These are phyloP conservation scores for Marisa cornuarietis DNA, from an alignment of 1,140 invertebrate species.

Conservation along the genomic window DNA sequence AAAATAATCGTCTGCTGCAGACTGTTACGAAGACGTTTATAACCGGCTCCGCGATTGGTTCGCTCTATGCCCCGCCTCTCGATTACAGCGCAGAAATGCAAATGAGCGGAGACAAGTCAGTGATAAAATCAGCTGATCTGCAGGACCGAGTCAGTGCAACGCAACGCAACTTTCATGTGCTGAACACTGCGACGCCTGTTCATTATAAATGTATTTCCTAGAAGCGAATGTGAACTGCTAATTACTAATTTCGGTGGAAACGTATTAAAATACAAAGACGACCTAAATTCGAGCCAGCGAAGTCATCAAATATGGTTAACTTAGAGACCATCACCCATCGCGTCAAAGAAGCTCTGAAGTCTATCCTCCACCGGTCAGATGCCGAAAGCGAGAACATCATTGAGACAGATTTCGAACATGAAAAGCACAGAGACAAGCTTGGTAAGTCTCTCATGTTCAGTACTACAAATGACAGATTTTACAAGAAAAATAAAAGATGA, in stretches of 20 bases:
- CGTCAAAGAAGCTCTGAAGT: conserved; percentile 5
- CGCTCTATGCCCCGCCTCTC: background rate
- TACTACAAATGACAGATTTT: background rate
- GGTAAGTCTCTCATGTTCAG: conserved; percentile 10
- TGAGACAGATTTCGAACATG: conserved; percentile 25
- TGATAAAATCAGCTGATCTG: conserved; percentile 5
- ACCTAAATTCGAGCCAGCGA: background rate
- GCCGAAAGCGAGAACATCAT: conserved; percentile 3
- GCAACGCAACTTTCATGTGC: background rate
- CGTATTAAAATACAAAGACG: background rate
- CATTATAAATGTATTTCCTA: background rate
- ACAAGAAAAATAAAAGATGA: background rate
- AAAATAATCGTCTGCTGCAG: background rate
- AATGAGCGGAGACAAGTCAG: background rate
- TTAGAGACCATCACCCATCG: conserved; percentile 7
- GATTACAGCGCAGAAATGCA: background rate
- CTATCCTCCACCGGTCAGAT: background rate
- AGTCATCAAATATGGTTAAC: conserved; percentile 12
- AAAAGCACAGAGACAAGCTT: conserved; percentile 21
- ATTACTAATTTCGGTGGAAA: background rate
- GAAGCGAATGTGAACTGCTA: background rate
- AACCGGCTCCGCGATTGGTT: background rate
- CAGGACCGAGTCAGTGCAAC: background rate
- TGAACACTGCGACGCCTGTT: background rate
- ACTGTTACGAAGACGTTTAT: background rate